A percentile compares a stretch with the other conserved stretches of the same genome.
Evolutionary conservation across 1,140 invertebrate genomes (phyloP).

Genomic region (Drosophila nebulosa): DNA sequence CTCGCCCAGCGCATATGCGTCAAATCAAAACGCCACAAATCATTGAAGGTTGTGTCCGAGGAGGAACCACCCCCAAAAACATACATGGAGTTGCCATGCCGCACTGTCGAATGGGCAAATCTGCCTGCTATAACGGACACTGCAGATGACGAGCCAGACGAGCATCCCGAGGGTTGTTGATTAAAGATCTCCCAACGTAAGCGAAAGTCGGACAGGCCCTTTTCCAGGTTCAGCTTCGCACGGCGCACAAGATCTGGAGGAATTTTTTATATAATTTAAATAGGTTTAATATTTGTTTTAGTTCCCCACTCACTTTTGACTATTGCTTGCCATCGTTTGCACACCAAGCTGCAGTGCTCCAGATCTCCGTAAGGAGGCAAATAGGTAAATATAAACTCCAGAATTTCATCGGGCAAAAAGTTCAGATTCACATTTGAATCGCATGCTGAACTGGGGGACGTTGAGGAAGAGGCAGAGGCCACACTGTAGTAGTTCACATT

Average conservation of each 20-base stretch:
- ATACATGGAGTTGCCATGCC: constrained; percentile 93
- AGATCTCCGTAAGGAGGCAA: constrained; percentile 95
- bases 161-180: constrained; percentile 42
- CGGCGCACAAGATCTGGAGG: constrained; percentile 69
- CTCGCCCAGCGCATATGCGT: constrained; percentile 91
- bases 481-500: constrained; percentile 39
- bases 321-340: constrained; percentile 90
- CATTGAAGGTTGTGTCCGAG: constrained; percentile 97
- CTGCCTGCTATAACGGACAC: constrained; percentile 90
- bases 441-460: not conserved
- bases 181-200: constrained; percentile 72
- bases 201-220: constrained; percentile 68
- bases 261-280: not conserved
- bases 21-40: constrained; percentile 96
- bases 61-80: constrained; percentile 98
- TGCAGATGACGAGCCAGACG: constrained; percentile 17
- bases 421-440: constrained; percentile 39
- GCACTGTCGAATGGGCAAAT: constrained; percentile 95
- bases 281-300: not conserved
- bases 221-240: constrained; percentile 69
- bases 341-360: constrained; percentile 91
- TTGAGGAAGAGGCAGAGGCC: constrained; percentile 2
- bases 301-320: constrained; percentile 86
- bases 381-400: constrained; percentile 94
- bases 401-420: constrained; percentile 93